phyloP scores from a whole-genome alignment of 2,888 invertebrate species.

The Caradrina kadenii region DNA sequence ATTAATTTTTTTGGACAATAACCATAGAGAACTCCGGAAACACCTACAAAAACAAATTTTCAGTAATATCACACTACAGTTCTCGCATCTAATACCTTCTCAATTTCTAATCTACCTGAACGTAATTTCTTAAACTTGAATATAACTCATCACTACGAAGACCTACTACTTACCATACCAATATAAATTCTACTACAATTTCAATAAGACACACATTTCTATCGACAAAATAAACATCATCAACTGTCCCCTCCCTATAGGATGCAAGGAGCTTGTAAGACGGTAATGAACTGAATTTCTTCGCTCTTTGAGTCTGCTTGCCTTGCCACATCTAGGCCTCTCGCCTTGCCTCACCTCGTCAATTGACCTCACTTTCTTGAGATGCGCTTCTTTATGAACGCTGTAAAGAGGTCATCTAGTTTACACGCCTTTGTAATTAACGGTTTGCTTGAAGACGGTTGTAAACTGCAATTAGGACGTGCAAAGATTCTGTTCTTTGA shows the following conservation, averaged over 20 bases:
- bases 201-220: background rate
- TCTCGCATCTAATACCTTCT: background rate
- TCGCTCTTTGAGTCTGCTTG: constrained; percentile 77
- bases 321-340: constrained; percentile 44
- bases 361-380: constrained; percentile 66
- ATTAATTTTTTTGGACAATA: background rate
- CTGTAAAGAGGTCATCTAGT: constrained; percentile 34
- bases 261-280: constrained; percentile 77
- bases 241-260: constrained; percentile 65
- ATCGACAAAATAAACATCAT: constrained; percentile 50
- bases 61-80: background rate
- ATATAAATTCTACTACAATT: background rate
- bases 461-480: constrained; percentile 11
- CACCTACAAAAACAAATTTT: background rate
- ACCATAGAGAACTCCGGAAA: background rate
- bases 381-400: constrained; percentile 63
- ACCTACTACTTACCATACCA: background rate
- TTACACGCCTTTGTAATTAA: constrained; percentile 35
- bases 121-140: background rate
- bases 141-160: background rate
- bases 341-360: constrained; percentile 45
- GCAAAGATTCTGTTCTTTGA: background rate
- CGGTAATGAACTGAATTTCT: constrained; percentile 86
- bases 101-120: background rate
- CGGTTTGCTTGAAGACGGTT: background rate